phyloP scores from a whole-genome alignment of 1,140 invertebrate species.

The Cataglyphis hispanica region DNA sequence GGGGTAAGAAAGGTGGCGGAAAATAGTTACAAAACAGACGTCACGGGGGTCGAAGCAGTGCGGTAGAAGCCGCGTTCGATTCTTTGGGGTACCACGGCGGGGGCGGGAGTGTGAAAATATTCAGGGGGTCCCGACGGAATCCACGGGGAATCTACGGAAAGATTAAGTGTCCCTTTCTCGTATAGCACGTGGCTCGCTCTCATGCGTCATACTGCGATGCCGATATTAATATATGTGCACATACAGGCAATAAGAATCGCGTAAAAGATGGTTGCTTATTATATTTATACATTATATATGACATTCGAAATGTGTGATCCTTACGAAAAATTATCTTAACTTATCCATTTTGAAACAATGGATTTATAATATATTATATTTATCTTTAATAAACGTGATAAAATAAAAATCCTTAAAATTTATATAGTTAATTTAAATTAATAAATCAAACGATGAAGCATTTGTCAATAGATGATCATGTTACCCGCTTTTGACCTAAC shows the following conservation, averaged over 20 bases:
- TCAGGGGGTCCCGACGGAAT: constrained; percentile 62
- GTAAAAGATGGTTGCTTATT: constrained; percentile 17
- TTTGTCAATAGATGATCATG: neutral
- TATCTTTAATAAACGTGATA: no score
- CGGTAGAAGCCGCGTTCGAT: constrained; percentile 29
- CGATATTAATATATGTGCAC: constrained; percentile 69
- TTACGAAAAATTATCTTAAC: neutral
- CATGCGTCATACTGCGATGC: constrained; percentile 67
- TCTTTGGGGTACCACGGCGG: neutral
- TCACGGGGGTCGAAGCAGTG: constrained; percentile 9
- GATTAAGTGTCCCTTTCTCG: constrained; percentile 70
- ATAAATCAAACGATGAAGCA: neutral
- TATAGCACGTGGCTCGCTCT: constrained; percentile 69
- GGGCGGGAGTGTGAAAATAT: constrained; percentile 75
- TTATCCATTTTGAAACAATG: no score
- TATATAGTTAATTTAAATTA: no score
- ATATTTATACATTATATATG: neutral
- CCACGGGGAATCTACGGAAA: constrained; percentile 65
- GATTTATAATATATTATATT: no score
- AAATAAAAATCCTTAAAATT: no score
- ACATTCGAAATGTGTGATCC: neutral
- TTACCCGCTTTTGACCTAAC: neutral
- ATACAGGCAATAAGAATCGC: constrained; percentile 39
- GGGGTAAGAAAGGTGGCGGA: constrained; percentile 69
- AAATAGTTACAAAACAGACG: constrained; percentile 78